Conservation (phyloP, 2,888 invertebrate genomes). For the Steromphala cineraria region DNA sequence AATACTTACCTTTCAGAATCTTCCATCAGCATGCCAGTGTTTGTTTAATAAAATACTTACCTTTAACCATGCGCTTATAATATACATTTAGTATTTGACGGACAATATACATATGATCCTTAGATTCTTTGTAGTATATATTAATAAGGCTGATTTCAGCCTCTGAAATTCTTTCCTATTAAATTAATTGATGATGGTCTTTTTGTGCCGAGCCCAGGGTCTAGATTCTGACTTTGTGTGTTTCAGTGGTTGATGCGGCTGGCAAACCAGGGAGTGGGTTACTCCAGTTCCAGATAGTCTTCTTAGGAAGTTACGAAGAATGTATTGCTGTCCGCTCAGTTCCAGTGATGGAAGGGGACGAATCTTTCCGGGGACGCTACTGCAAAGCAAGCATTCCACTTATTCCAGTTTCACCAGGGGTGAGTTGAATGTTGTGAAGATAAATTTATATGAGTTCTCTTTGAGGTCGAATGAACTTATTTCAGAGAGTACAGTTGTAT, state of each 20-base stretch:
- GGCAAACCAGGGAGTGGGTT: constrained; percentile 17
- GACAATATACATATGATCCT: too few relatives aligned
- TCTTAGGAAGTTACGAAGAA: constrained; percentile 10
- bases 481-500: too few relatives aligned
- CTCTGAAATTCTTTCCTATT: too few relatives aligned
- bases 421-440: not conserved
- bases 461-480: not conserved
- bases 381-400: constrained; percentile 11
- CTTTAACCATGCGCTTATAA: too few relatives aligned
- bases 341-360: not conserved
- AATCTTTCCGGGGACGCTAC: constrained; percentile 8
- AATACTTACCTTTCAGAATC: too few relatives aligned
- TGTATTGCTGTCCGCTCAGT: constrained; percentile 9
- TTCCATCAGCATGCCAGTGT: too few relatives aligned
- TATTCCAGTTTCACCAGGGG: not conserved
- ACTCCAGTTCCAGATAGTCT: not conserved
- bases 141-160: too few relatives aligned
- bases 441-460: not conserved
- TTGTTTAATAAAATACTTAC: too few relatives aligned
- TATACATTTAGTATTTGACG: too few relatives aligned
- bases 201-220: not conserved
- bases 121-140: too few relatives aligned
- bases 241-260: constrained; percentile 21
- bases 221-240: not conserved
- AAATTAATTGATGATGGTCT: too few relatives aligned